Conservation (phyloP, 1,140 invertebrate genomes). For the Lucilia cuprina region DNA sequence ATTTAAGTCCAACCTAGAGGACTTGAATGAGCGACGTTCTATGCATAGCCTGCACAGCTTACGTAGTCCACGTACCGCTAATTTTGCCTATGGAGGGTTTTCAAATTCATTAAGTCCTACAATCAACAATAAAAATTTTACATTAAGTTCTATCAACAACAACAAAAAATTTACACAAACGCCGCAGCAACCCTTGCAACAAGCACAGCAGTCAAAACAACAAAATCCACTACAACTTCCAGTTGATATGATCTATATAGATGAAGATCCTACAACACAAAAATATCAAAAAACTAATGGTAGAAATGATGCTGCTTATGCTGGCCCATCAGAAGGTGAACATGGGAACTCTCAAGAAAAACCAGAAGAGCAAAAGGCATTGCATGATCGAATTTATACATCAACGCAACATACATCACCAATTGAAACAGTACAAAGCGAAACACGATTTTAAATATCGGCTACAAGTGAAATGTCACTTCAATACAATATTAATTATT, state of each 20-base stretch:
- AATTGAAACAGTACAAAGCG: not conserved
- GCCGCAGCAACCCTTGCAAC: slow-evolving; percentile 38
- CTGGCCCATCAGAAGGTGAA: slow-evolving; percentile 20
- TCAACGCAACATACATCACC: not conserved
- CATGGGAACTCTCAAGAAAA: not conserved
- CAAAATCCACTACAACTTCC: slow-evolving; percentile 55
- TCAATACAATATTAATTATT: too few relatives aligned
- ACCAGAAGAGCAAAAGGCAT: not conserved
- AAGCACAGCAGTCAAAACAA: slow-evolving; percentile 41
- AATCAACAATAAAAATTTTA: slow-evolving; percentile 53
- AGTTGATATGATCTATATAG: slow-evolving; percentile 91
- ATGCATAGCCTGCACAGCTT: slow-evolving; percentile 97
- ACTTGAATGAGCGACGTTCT: slow-evolving; percentile 97
- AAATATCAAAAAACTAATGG: slow-evolving; percentile 36
- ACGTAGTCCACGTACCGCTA: slow-evolving; percentile 79
- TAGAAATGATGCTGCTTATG: slow-evolving; percentile 44
- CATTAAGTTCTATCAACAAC: slow-evolving; percentile 52
- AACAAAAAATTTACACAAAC: slow-evolving; percentile 42
- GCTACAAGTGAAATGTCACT: not conserved
- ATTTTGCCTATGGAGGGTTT: slow-evolving; percentile 38
- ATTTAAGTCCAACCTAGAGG: slow-evolving; percentile 99
- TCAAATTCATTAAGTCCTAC: slow-evolving; percentile 37
- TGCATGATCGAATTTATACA: not conserved
- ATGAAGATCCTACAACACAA: slow-evolving; percentile 73
- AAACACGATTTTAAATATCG: not conserved